Percentiles rank a stretch among this genome's conserved stretches.
Conservation (phyloP, 2,888 invertebrate genomes). For the Neocrepidodera transversa region DNA sequence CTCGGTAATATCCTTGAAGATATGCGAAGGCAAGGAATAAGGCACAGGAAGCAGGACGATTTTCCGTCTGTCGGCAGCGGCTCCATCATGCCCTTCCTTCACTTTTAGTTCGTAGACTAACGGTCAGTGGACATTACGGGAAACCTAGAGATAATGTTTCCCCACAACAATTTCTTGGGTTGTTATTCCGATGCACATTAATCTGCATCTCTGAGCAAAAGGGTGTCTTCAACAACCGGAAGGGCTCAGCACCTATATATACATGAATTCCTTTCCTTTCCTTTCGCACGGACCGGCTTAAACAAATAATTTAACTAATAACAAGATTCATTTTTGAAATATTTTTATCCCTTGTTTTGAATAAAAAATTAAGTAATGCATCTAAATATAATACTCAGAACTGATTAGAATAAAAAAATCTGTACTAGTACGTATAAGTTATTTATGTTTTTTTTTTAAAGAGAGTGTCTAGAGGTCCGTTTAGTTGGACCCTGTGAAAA, state of each 20-base stretch:
- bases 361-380: no score
- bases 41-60: constrained; percentile 40
- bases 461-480: no score
- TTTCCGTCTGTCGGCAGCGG: constrained; percentile 50
- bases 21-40: constrained; percentile 38
- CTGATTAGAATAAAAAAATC: no score
- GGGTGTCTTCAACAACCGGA: constrained; percentile 55
- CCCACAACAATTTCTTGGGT: constrained; percentile 59
- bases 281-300: constrained; percentile 4
- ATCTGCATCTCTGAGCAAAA: constrained; percentile 55
- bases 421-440: no score
- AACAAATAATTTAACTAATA: no score
- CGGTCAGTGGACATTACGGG: constrained; percentile 37
- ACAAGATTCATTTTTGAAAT: no score
- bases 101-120: constrained; percentile 15
- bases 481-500: no score
- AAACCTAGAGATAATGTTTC: constrained; percentile 43
- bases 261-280: constrained; percentile 33
- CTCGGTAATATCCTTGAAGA: constrained; percentile 45
- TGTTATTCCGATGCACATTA: constrained; percentile 59
- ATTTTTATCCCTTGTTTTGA: no score
- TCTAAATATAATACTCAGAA: no score
- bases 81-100: constrained; percentile 26
- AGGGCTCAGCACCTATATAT: constrained; percentile 40
- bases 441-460: no score